Evolutionary conservation across 2,113 vertebrate genomes (phyloP), one percentile per base, ranked within the genome.

Genomic region (Sebastes schlegelii): DNA sequence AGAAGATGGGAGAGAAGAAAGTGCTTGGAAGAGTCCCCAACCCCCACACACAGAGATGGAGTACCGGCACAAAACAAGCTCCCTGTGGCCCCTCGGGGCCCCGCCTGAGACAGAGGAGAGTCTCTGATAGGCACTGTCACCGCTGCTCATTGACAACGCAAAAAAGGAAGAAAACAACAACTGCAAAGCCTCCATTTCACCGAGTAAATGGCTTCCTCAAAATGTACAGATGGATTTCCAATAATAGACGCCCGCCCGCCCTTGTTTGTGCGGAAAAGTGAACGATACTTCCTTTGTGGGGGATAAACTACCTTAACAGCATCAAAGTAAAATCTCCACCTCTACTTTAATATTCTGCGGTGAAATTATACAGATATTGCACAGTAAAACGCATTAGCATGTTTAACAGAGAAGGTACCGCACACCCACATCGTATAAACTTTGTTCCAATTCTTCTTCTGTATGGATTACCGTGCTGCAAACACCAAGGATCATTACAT

Each of bases 1-100:
- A 97, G 90, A 95, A 85, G 87, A 90, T 57, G 91, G 90, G 82
- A 74, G 67, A 83, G 94, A 96, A 96, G 96, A 95, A 92, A 95
- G 92, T 88, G 92, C 82, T 90, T 79, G 77, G 84, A 95, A 95
- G 84, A 80, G 88, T 95, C 92, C 82, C 87, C 89, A 94, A 91
- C 92, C 92, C 93, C 87, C 95, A 96, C 92, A 96, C 92, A 77
- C 40, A 19, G 95, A 95, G 96, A 96, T 72, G 92, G 95, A 91
- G 72, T 86, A 90, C 87, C 77, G 91, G 84, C 81, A 92, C 88
- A 93, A 94, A 96, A 96, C 92, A 95, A 94, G 88, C 42, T 60
- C 72, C 48, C 48, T 77, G 65, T 34, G 84, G 94, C 95, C 96
- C 96, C 86, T 61, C 34, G 88, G 89, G 92, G 90, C 70, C 86